Conservation (phyloP, 2,888 invertebrate genomes). For the Acanthosoma haemorrhoidale region DNA sequence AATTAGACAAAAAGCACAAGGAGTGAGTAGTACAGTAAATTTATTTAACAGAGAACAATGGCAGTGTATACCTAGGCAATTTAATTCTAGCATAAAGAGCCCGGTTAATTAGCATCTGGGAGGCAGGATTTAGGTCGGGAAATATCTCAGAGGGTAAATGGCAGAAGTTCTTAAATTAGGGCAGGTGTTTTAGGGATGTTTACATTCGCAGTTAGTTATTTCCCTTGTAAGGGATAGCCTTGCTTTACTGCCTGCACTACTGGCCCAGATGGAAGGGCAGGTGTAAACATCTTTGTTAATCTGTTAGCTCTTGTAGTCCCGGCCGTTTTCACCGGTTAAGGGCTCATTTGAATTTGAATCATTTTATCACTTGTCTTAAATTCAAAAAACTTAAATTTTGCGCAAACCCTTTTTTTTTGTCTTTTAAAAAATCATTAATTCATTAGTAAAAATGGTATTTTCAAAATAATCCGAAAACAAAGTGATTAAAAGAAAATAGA, state of each 20-base stretch:
- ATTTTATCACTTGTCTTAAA: not conserved
- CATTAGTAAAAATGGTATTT: too few relatives aligned
- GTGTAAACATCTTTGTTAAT: not conserved
- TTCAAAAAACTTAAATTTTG: too few relatives aligned
- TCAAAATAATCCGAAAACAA: too few relatives aligned
- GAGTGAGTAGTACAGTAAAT: too few relatives aligned
- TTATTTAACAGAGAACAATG: too few relatives aligned
- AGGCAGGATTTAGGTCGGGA: not conserved
- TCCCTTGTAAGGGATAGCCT: not conserved
- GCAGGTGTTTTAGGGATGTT: constrained; percentile 4
- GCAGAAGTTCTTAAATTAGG: not conserved
- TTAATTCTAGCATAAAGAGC: not conserved
- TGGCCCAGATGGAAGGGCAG: not conserved
- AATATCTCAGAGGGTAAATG: not conserved
- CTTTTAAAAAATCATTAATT: too few relatives aligned
- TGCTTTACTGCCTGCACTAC: not conserved
- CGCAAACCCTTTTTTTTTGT: too few relatives aligned
- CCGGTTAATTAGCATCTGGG: not conserved
- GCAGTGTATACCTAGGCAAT: too few relatives aligned
- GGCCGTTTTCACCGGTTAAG: not conserved
- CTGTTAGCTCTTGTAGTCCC: not conserved
- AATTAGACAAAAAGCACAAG: too few relatives aligned
- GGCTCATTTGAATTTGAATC: too few relatives aligned
- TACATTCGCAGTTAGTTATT: not conserved
- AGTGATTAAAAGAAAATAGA: too few relatives aligned